Conservation (phyloP, 2,113 vertebrate species). For the Pavo muticus region DNA sequence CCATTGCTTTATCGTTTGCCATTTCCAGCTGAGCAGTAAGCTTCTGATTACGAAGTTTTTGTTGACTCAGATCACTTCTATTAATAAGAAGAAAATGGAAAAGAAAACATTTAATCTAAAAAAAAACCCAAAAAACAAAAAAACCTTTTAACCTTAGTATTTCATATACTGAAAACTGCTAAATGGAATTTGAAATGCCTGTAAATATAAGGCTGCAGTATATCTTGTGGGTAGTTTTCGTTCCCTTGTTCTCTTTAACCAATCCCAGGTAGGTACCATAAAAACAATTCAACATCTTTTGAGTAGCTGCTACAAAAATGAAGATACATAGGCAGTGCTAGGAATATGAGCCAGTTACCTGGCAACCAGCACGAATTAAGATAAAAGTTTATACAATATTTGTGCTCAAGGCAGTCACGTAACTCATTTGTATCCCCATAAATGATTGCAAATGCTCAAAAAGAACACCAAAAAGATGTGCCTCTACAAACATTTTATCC, state of each 20-base stretch:
- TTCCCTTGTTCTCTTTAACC: too few relatives aligned
- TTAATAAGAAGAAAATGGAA: slow-evolving; percentile 37
- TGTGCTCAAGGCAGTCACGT: neutral
- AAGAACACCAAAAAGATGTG: neutral
- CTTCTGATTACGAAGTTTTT: slow-evolving; percentile 87
- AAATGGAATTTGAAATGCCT: too few relatives aligned
- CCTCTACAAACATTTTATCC: neutral
- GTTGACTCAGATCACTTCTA: slow-evolving; percentile 88
- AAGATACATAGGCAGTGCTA: too few relatives aligned
- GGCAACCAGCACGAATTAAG: neutral
- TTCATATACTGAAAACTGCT: too few relatives aligned
- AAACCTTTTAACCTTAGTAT: too few relatives aligned
- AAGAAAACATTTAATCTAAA: too few relatives aligned
- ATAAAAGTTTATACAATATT: accelerated
- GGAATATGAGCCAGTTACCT: neutral
- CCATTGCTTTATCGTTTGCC: slow-evolving; percentile 81
- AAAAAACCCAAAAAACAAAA: too few relatives aligned
- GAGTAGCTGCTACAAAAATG: too few relatives aligned
- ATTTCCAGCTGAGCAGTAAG: slow-evolving; percentile 86
- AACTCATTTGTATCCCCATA: neutral
- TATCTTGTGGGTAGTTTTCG: too few relatives aligned
- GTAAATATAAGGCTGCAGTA: too few relatives aligned
- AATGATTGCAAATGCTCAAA: neutral
- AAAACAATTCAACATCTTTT: too few relatives aligned
- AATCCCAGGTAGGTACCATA: too few relatives aligned